Conservation (phyloP, 1,140 invertebrate species). For the Stegodyphus dumicola region DNA sequence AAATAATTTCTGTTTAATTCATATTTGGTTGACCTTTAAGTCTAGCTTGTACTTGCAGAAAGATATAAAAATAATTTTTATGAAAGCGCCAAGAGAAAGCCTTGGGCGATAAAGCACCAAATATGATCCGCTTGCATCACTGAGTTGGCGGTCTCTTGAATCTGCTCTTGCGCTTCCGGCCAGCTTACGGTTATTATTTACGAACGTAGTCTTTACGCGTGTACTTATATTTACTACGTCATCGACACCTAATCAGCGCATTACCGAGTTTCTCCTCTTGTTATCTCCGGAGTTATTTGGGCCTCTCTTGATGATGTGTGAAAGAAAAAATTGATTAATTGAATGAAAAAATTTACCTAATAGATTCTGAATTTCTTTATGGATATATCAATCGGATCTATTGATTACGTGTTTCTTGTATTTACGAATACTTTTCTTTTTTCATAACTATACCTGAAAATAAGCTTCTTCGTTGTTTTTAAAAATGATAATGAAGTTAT, state of each 20-base stretch:
- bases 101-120: background rate
- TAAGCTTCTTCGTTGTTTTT: too few species aligned
- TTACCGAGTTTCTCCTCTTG: background rate
- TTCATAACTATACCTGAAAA: too few species aligned
- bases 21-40: too few species aligned
- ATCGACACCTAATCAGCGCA: constrained; percentile 16
- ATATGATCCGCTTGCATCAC: background rate
- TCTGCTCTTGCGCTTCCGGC: constrained; percentile 57
- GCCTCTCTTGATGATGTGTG: background rate
- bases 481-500: too few species aligned
- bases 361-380: too few species aligned
- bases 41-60: too few species aligned
- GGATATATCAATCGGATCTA: too few species aligned
- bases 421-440: too few species aligned
- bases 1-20: too few species aligned
- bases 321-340: background rate
- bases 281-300: background rate
- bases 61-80: too few species aligned
- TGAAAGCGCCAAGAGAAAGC: background rate
- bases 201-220: constrained; percentile 33
- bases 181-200: constrained; percentile 53
- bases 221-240: constrained; percentile 46
- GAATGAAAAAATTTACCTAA: background rate
- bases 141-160: constrained; percentile 56
- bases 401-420: too few species aligned